A percentile compares a stretch with the other conserved stretches of the same genome.
These are phyloP conservation scores for Dasypolia templi DNA, from an alignment of 2,888 invertebrate species.

Conservation along the genomic window DNA sequence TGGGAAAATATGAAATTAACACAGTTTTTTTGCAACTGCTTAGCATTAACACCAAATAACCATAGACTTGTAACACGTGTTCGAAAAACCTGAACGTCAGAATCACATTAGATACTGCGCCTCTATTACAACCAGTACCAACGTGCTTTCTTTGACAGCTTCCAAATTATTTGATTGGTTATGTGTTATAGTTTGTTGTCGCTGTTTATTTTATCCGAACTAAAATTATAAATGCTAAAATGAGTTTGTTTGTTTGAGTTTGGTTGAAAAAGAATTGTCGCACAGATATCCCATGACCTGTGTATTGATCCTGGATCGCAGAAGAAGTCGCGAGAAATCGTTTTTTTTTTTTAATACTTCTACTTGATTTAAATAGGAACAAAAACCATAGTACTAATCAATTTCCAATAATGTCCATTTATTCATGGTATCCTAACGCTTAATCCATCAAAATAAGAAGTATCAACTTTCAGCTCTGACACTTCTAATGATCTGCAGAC, in stretches of 20 bases:
- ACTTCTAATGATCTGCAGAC: constrained; percentile 23
- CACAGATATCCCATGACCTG: too few species aligned
- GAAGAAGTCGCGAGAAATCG: too few species aligned
- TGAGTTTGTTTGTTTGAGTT: too few species aligned
- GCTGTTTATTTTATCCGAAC: not conserved
- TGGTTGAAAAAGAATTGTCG: too few species aligned
- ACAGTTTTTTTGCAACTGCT: not conserved
- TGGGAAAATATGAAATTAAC: not conserved
- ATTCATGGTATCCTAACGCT: not conserved
- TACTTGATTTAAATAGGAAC: not conserved
- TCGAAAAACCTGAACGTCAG: not conserved
- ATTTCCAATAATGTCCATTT: not conserved
- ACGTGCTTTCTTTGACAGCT: constrained; percentile 42
- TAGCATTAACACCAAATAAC: not conserved
- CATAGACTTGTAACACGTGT: not conserved
- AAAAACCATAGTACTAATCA: not conserved
- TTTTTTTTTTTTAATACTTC: too few species aligned
- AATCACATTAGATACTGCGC: constrained; percentile 8
- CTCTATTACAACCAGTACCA: constrained; percentile 26
- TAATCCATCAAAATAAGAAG: constrained; percentile 3
- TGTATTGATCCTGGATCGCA: too few species aligned
- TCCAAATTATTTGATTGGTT: constrained; percentile 4
- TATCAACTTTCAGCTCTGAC: not conserved
- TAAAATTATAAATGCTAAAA: too few species aligned
- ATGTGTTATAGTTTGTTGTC: not conserved